These are phyloP conservation scores for Arrhamphus sclerolepis DNA, from an alignment of 2,797 vertebrate genomes.

Conservation along the genomic window DNA sequence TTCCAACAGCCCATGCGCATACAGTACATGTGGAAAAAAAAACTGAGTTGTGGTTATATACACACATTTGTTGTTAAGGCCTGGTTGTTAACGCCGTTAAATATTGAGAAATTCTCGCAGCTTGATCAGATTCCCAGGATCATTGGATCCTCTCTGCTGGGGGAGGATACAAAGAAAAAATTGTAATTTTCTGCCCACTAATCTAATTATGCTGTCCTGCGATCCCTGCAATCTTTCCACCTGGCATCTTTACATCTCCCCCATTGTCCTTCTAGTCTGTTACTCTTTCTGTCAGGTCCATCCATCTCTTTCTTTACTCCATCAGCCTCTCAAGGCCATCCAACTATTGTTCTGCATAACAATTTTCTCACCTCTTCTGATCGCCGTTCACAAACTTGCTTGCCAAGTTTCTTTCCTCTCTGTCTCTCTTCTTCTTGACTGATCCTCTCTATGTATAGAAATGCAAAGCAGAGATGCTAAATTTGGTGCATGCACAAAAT, in stretches of 20 bases:
- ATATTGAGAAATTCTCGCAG: slow-evolving; percentile 1
- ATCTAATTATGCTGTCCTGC: slow-evolving; percentile 60
- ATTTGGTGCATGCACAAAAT: slow-evolving; percentile 65
- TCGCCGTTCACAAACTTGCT: slow-evolving; percentile 4
- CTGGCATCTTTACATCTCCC: slow-evolving; percentile 36
- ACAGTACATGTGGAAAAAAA: background rate
- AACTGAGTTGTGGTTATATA: background rate
- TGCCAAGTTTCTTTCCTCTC: slow-evolving; percentile 10
- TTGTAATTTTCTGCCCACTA: slow-evolving; percentile 65
- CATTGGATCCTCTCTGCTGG: slow-evolving; percentile 42
- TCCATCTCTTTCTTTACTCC: slow-evolving; percentile 17
- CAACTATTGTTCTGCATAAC: slow-evolving; percentile 1
- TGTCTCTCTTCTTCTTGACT: slow-evolving; percentile 37
- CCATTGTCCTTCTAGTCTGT: slow-evolving; percentile 1
- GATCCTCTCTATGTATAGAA: slow-evolving; percentile 47
- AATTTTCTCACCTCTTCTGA: background rate
- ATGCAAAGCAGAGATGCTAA: slow-evolving; percentile 63
- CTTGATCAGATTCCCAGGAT: slow-evolving; percentile 21
- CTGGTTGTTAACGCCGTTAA: slow-evolving; percentile 4
- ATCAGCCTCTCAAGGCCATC: slow-evolving; percentile 10
- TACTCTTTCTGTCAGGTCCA: slow-evolving; percentile 16
- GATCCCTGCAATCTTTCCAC: slow-evolving; percentile 44
- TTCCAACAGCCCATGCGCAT: slow-evolving; percentile 2
- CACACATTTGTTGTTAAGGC: background rate
- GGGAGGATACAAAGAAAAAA: slow-evolving; percentile 44